A percentile compares a stretch with the other conserved stretches of the same genome.
These are phyloP conservation scores for Odontocerum albicorne DNA, from an alignment of 2,888 invertebrate genomes.

Conservation along the genomic window DNA sequence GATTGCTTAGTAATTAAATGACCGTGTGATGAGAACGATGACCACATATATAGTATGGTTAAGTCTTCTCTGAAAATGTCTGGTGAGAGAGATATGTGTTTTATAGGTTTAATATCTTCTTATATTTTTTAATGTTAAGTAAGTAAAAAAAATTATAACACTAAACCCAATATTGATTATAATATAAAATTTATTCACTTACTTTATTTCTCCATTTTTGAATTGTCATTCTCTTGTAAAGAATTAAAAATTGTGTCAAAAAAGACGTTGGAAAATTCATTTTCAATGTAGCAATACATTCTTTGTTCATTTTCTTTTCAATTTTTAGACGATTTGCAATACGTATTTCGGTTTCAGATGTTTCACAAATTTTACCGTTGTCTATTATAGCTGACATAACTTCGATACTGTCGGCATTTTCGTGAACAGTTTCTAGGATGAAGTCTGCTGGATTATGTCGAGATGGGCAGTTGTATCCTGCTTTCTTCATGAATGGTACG, in stretches of 20 bases:
- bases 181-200: constrained; percentile 39
- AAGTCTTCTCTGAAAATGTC: too few species aligned
- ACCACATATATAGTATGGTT: too few species aligned
- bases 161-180: not conserved
- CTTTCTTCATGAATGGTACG: constrained; percentile 66
- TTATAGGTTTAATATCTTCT: too few species aligned
- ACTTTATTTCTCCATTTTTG: constrained; percentile 60
- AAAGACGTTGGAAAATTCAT: constrained; percentile 58
- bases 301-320: constrained; percentile 46
- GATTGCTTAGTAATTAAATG: too few species aligned
- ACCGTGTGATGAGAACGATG: too few species aligned
- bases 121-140: too few species aligned
- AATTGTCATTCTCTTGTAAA: constrained; percentile 56
- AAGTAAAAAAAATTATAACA: too few species aligned
- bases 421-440: constrained; percentile 50
- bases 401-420: constrained; percentile 41
- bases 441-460: constrained; percentile 83
- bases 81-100: too few species aligned
- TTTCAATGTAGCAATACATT: constrained; percentile 44
- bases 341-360: not conserved
- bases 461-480: constrained; percentile 69
- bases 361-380: constrained; percentile 45
- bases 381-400: constrained; percentile 42
- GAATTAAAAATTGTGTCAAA: constrained; percentile 55
- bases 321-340: constrained; percentile 40